A percentile compares a stretch with the other conserved stretches of the same genome.
phyloP scores from a whole-genome alignment of 2,888 invertebrate genomes.

The Stratiomys singularior region DNA sequence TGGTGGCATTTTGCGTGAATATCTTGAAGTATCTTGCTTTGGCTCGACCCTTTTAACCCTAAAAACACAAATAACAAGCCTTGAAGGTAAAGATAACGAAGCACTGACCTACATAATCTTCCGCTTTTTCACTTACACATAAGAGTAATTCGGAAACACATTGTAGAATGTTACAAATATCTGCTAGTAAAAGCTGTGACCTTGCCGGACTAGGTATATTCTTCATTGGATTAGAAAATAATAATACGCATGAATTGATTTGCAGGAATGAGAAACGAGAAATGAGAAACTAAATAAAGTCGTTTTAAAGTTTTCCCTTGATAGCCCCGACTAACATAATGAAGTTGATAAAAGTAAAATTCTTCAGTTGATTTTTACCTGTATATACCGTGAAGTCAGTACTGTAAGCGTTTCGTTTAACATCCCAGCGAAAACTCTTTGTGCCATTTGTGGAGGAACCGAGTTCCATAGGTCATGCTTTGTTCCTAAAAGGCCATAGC shows the following conservation, averaged over 20 bases:
- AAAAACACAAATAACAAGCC: too few relatives aligned
- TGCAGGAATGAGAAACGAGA: too few relatives aligned
- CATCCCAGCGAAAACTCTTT: constrained; percentile 85
- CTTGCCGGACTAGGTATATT: constrained; percentile 73
- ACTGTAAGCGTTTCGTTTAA: constrained; percentile 86
- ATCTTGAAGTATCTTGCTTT: constrained; percentile 79
- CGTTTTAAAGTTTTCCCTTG: too few relatives aligned
- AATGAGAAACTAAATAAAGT: too few relatives aligned
- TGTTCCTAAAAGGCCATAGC: constrained; percentile 74
- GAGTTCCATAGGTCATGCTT: constrained; percentile 86
- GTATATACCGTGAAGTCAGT: constrained; percentile 81
- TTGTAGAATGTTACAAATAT: constrained; percentile 79
- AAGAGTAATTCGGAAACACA: constrained; percentile 80
- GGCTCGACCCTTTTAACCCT: constrained; percentile 59
- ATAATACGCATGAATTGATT: background rate
- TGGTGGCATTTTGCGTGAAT: constrained; percentile 86
- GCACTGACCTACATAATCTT: constrained; percentile 66
- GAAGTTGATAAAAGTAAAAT: constrained; percentile 5
- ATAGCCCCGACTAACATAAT: too few relatives aligned
- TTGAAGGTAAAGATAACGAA: too few relatives aligned
- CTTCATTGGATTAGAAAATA: constrained; percentile 63
- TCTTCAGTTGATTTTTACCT: constrained; percentile 66
- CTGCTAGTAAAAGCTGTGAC: constrained; percentile 73
- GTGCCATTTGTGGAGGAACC: constrained; percentile 89
- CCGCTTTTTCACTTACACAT: constrained; percentile 73